Percentiles rank a stretch among this genome's conserved stretches.
phyloP scores from a whole-genome alignment of 1,140 invertebrate species.

The Riptortus pedestris region DNA sequence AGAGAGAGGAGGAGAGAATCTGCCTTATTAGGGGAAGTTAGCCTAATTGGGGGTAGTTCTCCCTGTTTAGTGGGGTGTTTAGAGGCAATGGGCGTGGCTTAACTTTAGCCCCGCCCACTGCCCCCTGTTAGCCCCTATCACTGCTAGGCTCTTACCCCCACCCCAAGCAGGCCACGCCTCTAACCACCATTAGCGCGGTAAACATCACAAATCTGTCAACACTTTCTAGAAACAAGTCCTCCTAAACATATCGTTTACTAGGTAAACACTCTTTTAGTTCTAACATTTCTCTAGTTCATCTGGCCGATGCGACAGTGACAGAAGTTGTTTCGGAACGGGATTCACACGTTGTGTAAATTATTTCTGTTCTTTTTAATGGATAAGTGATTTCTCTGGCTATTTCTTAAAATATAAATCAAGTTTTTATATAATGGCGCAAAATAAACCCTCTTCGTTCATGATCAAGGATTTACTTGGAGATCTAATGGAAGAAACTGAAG shows the following conservation, averaged over 20 bases:
- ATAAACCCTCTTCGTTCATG: constrained; percentile 29
- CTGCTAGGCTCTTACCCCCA: neutral
- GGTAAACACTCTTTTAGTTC: constrained; percentile 7
- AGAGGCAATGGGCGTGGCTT: neutral
- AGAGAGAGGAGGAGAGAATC: too few species aligned
- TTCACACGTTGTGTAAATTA: constrained; percentile 4
- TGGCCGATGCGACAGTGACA: too few species aligned
- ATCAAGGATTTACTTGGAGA: constrained; percentile 30
- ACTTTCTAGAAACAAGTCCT: neutral
- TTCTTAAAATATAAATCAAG: neutral
- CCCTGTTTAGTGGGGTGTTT: constrained; percentile 11
- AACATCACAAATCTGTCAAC: constrained; percentile 19
- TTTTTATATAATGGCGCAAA: too few species aligned
- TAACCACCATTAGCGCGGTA: constrained; percentile 2
- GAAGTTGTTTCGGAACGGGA: too few species aligned
- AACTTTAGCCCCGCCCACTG: neutral
- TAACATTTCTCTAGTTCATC: too few species aligned
- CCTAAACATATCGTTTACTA: constrained; percentile 13
- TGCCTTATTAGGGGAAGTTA: neutral
- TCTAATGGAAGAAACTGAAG: constrained; percentile 24
- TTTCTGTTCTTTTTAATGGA: neutral
- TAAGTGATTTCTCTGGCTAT: neutral
- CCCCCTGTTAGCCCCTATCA: neutral
- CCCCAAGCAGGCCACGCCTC: neutral
- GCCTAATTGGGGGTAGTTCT: constrained; percentile 13